Evolutionary conservation across 2,888 invertebrate genomes (phyloP).

Genomic region (Gisinianus flammeolus): DNA sequence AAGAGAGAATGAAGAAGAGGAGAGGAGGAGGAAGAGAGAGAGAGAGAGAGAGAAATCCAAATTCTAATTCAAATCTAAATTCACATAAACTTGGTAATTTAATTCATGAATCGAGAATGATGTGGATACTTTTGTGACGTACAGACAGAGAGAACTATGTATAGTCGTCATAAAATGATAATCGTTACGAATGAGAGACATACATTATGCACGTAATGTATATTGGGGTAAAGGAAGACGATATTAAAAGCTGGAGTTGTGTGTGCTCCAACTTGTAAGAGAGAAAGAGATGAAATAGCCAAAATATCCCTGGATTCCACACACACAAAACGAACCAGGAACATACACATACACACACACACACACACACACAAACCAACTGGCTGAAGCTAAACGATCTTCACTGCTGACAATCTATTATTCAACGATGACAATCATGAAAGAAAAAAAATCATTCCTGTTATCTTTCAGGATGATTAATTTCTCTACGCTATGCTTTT

Average conservation of each 20-base stretch:
- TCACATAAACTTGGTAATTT: background rate
- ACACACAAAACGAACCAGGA: background rate
- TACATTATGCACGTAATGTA: background rate
- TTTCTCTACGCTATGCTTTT: constrained; percentile 53
- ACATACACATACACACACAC: background rate
- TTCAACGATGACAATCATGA: constrained; percentile 56
- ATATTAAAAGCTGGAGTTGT: background rate
- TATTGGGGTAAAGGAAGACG: background rate
- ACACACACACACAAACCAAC: constrained; percentile 3
- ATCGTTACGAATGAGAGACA: background rate
- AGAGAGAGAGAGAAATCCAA: constrained; percentile 10
- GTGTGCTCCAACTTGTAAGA: background rate
- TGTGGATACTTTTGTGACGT: background rate
- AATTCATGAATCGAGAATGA: background rate
- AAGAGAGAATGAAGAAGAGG: background rate
- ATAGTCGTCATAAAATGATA: background rate
- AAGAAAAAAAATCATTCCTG: constrained; percentile 56
- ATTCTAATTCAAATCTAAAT: background rate
- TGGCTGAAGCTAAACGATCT: constrained; percentile 40
- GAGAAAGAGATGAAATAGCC: constrained; percentile 24
- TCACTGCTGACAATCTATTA: constrained; percentile 55
- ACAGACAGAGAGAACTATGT: background rate
- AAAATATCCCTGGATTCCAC: constrained; percentile 26
- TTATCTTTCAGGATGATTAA: constrained; percentile 58
- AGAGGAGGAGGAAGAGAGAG: background rate